Conservation (phyloP, 30 jellyfish, hydroid and myxozoan species). For the Cassiopea andromeda region DNA sequence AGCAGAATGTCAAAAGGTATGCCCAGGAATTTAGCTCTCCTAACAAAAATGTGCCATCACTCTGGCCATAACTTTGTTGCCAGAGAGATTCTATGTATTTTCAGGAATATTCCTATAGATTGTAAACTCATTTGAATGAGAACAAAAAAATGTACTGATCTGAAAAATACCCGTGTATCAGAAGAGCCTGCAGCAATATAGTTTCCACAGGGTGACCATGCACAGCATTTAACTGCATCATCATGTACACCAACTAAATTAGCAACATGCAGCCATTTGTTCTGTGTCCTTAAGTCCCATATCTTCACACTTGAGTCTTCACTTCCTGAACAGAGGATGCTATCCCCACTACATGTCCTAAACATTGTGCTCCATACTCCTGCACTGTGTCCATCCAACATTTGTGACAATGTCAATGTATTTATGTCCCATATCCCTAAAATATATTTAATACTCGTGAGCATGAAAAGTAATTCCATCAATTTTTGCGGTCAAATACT, state of each 20-base stretch:
- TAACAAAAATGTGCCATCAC: too few relatives aligned
- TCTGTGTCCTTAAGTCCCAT: conserved; percentile 86
- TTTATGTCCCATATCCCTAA: conserved; percentile 82
- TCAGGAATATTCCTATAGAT: too few relatives aligned
- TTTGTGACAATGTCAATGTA: conserved; percentile 50
- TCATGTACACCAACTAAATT: conserved; percentile 81
- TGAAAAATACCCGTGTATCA: conserved; percentile 68
- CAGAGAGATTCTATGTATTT: background rate
- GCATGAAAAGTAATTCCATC: too few relatives aligned
- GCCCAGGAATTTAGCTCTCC: too few relatives aligned
- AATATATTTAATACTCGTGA: background rate
- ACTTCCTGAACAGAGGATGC: conserved; percentile 77
- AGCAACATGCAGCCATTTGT: conserved; percentile 65
- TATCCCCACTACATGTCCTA: conserved; percentile 33
- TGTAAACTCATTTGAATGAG: background rate
- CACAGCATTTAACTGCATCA: conserved; percentile 86
- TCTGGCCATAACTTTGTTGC: background rate
- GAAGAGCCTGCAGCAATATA: conserved; percentile 92
- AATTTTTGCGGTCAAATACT: too few relatives aligned
- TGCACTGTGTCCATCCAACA: conserved; percentile 73
- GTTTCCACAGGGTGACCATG: conserved; percentile 92
- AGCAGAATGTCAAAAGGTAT: too few relatives aligned
- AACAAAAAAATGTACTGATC: background rate
- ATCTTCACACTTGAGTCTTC: conserved; percentile 82
- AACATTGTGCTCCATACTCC: conserved; percentile 89